A percentile compares a stretch with the other conserved stretches of the same genome.
These are phyloP conservation scores for Halocaridina rubra DNA, from an alignment of 2,888 invertebrate species.

Conservation along the genomic window DNA sequence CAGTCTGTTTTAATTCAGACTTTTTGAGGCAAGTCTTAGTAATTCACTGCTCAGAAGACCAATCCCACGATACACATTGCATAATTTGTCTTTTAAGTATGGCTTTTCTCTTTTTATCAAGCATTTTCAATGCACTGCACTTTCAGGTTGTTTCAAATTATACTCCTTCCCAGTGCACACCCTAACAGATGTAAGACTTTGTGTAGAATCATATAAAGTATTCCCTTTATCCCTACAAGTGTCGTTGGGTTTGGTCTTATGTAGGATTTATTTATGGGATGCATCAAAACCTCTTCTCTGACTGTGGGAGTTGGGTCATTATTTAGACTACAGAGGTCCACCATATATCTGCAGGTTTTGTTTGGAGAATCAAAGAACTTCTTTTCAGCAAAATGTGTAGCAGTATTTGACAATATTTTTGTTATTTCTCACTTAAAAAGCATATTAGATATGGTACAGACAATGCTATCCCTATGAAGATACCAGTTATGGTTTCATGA, in stretches of 20 bases:
- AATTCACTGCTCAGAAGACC: not conserved
- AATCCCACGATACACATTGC: not conserved
- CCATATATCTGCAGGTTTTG: no score
- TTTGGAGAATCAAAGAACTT: no score
- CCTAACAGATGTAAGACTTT: no score
- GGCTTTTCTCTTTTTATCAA: not conserved
- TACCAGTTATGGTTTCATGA: not conserved
- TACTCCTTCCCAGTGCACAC: no score
- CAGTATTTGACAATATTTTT: not conserved
- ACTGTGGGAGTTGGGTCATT: not conserved
- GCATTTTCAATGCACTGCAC: no score
- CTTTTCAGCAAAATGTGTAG: no score
- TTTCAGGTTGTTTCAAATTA: no score
- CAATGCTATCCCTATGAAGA: not conserved
- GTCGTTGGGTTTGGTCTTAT: not conserved
- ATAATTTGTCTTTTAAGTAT: not conserved
- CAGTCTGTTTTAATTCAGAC: slow-evolving; percentile 11
- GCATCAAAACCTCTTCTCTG: not conserved
- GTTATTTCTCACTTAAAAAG: not conserved
- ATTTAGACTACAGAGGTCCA: not conserved
- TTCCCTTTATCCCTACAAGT: no score
- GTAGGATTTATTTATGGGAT: not conserved
- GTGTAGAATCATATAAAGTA: no score
- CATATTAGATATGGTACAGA: not conserved
- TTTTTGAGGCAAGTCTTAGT: slow-evolving; percentile 8